Evolutionary conservation across 2,888 invertebrate genomes (phyloP), one percentile per base, ranked within the genome.

Genomic region (Rotaria macrura): DNA sequence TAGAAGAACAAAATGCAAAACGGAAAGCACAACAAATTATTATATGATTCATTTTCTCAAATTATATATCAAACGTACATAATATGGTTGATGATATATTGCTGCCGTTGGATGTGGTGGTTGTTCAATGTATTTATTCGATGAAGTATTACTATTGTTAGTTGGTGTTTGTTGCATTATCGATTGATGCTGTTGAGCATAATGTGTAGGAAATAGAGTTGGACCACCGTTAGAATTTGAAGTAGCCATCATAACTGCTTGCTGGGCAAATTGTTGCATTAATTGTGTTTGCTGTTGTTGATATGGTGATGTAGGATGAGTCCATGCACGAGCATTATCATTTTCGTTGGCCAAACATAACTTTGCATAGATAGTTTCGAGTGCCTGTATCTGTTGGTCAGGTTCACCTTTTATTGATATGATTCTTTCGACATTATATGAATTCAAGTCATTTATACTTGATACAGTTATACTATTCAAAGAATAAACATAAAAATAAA

Each of bases 321-420:
- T 84, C 79, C 79, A 79, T 43, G 79, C n/a, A 6, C 43, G 23
- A 79, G 87, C 94, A 88, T 96, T 92, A 91, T 97, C 97, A 90
- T 95, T 95, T 91, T 97, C 96, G 91, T 95, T 96, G 92, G 97
- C 97, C 91, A 96, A 96, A 88, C 96, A 94, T 90, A 99, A 93
- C 92, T 97, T 98, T 88, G 95, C 94, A 89, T 96, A 96, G 89
- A 98, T 96, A 92, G 95, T 94, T 89, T 95, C 94, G 92, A 98
- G 97, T 57, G 97, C 97, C 90, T 94, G 93, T 88, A 93, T 93
- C 94, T 97, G 96, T 87, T 90, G 95, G 87, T 97, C 97, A 89
- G 96, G 95, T 86, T 93, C 93, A 87, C 97, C 97, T 91, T 96
- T 95, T 72, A 98, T 96, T 84, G 97, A 96, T 88, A 99, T 97